A percentile compares a stretch with the other conserved stretches of the same genome.
Conservation (phyloP, 2,113 vertebrate genomes). For the Ceyx cyanopectus region DNA sequence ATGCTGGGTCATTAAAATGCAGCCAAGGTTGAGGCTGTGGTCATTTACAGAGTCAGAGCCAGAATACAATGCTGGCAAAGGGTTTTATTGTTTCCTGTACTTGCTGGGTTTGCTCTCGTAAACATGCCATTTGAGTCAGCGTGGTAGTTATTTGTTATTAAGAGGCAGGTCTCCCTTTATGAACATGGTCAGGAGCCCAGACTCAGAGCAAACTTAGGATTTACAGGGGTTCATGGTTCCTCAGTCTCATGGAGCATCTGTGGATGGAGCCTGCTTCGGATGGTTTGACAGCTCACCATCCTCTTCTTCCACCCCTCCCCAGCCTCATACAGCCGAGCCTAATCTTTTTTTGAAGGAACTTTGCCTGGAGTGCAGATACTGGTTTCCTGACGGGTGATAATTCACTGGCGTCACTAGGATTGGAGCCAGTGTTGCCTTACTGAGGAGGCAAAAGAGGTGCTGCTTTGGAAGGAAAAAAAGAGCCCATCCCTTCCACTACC, state of each 20-base stretch:
- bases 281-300: background rate
- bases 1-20: background rate
- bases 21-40: background rate
- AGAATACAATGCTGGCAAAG: constrained; percentile 28
- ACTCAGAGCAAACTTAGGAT: background rate
- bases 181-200: background rate
- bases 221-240: background rate
- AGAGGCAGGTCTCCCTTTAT: background rate
- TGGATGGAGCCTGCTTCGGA: background rate
- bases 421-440: accelerated
- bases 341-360: background rate
- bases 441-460: background rate
- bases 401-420: background rate
- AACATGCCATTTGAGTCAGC: background rate
- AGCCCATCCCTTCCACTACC: background rate
- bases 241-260: accelerated
- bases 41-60: background rate
- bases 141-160: background rate
- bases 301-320: background rate
- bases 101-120: background rate
- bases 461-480: background rate
- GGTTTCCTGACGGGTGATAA: background rate
- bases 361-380: background rate
- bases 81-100: constrained; percentile 37
- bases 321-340: background rate